Percentiles rank a stretch among this genome's conserved stretches.
Conservation (phyloP, 2,797 vertebrate species). For the Meriones psammophilus region DNA sequence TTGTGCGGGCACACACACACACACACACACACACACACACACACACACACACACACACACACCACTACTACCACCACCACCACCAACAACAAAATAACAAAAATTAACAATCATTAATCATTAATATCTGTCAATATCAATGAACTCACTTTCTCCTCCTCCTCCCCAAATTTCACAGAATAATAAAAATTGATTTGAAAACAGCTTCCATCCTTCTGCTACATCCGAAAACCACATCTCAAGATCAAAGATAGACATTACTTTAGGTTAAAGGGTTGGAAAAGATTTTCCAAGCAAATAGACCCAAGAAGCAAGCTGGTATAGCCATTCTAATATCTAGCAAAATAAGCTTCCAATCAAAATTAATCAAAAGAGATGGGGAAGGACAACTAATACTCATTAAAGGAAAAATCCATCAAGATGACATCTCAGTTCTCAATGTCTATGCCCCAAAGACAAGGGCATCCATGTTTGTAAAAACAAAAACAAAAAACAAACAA, state of each 20-base stretch:
- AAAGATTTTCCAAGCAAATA: not conserved
- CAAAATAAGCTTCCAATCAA: not conserved
- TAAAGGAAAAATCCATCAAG: not conserved
- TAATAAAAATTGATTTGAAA: not conserved
- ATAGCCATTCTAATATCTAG: not conserved
- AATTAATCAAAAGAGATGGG: not conserved
- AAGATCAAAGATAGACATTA: not conserved
- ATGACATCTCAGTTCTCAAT: not conserved
- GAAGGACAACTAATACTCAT: not conserved
- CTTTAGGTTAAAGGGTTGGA: not conserved
- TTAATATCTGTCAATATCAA: not conserved
- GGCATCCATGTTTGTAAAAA: not conserved
- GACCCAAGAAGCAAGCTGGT: not conserved
- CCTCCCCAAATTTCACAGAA: no score
- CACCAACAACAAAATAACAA: not conserved
- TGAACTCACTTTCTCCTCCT: not conserved
- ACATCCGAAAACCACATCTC: not conserved
- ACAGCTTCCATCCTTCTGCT: not conserved
- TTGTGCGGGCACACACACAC: not conserved
- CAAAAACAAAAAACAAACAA: no score
- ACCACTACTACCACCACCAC: not conserved
- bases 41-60: not conserved
- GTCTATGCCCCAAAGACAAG: not conserved
- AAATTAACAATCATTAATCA: not conserved
- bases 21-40: no score